Conservation (phyloP, 2,888 invertebrate genomes). For the Leucoma salicis region DNA sequence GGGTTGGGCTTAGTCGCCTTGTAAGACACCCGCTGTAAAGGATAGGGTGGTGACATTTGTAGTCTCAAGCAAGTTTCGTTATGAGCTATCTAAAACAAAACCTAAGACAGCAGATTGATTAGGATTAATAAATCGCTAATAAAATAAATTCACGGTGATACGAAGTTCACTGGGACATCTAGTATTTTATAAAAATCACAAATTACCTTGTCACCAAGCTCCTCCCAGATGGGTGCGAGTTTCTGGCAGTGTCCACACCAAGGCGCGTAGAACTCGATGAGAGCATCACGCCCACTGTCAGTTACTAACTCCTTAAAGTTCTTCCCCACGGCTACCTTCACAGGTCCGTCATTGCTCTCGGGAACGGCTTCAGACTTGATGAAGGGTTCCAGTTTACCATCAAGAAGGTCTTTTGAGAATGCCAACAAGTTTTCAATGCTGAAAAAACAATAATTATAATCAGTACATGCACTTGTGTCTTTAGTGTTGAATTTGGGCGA, state of each 20-base stretch:
- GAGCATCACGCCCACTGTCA: conserved; percentile 94
- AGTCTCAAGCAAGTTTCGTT: no score
- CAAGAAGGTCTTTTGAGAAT: conserved; percentile 92
- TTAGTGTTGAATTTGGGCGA: no score
- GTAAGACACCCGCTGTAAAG: no score
- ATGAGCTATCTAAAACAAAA: no score
- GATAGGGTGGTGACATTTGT: no score
- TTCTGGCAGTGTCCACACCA: conserved; percentile 99
- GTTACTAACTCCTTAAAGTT: conserved; percentile 97
- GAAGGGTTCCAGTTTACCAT: conserved; percentile 93
- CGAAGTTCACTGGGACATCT: no score
- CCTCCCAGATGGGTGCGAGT: conserved; percentile 95
- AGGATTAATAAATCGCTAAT: no score
- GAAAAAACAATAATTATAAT: conserved; percentile 26
- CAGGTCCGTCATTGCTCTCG: conserved; percentile 90
- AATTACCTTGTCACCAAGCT: conserved; percentile 92
- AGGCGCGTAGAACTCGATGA: conserved; percentile 99
- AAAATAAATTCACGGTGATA: no score
- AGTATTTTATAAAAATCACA: no score
- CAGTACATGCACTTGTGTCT: no score
- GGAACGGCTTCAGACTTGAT: conserved; percentile 98
- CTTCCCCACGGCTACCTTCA: conserved; percentile 96
- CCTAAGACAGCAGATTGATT: no score
- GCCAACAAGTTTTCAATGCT: conserved; percentile 91
- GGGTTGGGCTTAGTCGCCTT: no score